These are phyloP conservation scores for Pogona vitticeps DNA, from an alignment of 2,113 vertebrate species.

Conservation along the genomic window DNA sequence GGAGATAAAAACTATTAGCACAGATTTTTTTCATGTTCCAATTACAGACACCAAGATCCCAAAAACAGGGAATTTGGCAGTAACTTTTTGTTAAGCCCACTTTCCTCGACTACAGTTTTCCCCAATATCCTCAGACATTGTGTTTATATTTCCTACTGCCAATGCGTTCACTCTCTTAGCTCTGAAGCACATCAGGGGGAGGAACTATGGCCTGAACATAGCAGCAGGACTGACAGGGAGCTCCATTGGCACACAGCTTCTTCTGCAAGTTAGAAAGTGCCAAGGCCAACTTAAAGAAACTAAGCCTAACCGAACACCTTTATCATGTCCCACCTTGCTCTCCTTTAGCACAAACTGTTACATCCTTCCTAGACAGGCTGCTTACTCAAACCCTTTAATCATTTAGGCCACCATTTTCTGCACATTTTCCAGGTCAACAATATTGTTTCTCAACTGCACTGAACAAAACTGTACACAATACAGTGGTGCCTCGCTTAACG, in stretches of 20 bases:
- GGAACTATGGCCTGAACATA: no score
- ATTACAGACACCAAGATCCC: no score
- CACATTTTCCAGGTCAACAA: neutral
- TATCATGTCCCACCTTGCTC: neutral
- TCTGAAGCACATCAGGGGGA: no score
- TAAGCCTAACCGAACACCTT: neutral
- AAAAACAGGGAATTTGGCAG: no score
- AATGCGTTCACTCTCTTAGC: neutral
- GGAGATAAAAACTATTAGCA: neutral
- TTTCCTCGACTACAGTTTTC: neutral
- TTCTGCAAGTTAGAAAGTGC: neutral
- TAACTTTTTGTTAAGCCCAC: neutral
- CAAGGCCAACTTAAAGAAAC: neutral
- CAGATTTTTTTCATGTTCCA: no score
- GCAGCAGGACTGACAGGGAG: neutral
- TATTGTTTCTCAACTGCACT: neutral
- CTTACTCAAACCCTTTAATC: neutral
- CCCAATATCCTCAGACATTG: neutral
- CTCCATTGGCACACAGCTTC: neutral
- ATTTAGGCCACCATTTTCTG: neutral
- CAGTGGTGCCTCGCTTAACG: no score
- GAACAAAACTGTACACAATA: neutral
- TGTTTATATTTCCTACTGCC: neutral
- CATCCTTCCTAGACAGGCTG: no score
- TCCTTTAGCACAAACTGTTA: neutral